Conservation (phyloP, 2,797 vertebrate species). For the Lophius americanus region DNA sequence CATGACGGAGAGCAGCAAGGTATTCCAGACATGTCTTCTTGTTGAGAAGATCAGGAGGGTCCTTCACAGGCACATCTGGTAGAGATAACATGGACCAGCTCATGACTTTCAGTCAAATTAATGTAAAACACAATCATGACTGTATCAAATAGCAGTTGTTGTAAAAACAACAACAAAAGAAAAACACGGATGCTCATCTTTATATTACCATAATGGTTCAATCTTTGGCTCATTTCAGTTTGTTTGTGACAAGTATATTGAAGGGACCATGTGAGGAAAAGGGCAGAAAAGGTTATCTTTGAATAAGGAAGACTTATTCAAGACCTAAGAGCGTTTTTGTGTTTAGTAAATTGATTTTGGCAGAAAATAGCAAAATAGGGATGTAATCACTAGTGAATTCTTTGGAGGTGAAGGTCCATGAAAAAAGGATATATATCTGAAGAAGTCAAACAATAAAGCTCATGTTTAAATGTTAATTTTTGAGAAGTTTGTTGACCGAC, state of each 20-base stretch:
- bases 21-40: constrained; percentile 83
- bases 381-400: not conserved
- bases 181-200: constrained; percentile 10
- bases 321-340: not conserved
- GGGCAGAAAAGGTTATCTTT: constrained; percentile 1
- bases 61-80: constrained; percentile 60
- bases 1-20: constrained; percentile 85
- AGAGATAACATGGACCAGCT: constrained; percentile 41
- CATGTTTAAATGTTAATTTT: not conserved
- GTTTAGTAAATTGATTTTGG: constrained; percentile 12
- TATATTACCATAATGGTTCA: constrained; percentile 1
- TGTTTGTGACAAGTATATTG: constrained; percentile 21
- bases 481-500: not conserved
- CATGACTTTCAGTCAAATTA: constrained; percentile 27
- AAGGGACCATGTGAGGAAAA: constrained; percentile 20
- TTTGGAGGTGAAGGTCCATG: constrained; percentile 10
- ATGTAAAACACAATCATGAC: constrained; percentile 16
- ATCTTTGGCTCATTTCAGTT: constrained; percentile 17
- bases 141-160: not conserved
- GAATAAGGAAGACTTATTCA: too few relatives aligned
- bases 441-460: constrained; percentile 25
- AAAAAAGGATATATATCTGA: constrained; percentile 47
- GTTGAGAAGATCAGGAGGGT: constrained; percentile 81
- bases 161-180: not conserved
- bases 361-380: constrained; percentile 1